These are phyloP conservation scores for Apus apus DNA, from an alignment of 2,113 vertebrate genomes.

Conservation along the genomic window DNA sequence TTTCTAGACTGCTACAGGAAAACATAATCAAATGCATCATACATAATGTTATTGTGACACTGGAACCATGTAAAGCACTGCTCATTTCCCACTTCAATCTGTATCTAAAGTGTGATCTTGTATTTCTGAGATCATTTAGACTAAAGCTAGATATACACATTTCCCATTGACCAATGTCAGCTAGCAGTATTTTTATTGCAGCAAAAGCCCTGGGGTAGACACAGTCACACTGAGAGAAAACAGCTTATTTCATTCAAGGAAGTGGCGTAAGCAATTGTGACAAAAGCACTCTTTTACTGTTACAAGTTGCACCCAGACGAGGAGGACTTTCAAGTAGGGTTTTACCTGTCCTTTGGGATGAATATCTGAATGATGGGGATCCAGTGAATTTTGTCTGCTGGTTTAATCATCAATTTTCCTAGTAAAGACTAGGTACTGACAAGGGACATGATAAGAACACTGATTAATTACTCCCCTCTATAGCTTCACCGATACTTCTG, in stretches of 20 bases:
- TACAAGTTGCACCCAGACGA: not conserved
- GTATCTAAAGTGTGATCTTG: rapidly evolving
- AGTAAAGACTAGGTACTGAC: conserved; percentile 8
- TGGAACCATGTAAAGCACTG: not conserved
- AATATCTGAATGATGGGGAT: not conserved
- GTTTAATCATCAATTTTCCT: conserved; percentile 50
- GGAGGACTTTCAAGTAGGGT: not conserved
- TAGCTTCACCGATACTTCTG: not conserved
- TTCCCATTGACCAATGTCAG: not conserved
- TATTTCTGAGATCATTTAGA: not conserved
- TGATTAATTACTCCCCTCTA: conserved; percentile 1
- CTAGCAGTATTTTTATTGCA: not conserved
- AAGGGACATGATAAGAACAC: conserved; percentile 11
- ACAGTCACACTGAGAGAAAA: not conserved
- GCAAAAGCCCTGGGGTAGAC: not conserved
- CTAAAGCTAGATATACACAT: not conserved
- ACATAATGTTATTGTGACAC: not conserved
- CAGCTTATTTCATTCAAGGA: not conserved
- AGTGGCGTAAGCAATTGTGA: not conserved
- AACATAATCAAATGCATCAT: not conserved
- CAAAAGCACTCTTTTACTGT: not conserved
- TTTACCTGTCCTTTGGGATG: not conserved
- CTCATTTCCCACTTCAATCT: not conserved
- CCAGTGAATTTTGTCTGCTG: not conserved
- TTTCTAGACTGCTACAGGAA: not conserved